Conservation (phyloP, 1,140 invertebrate species). For the Drosophila pachea region DNA sequence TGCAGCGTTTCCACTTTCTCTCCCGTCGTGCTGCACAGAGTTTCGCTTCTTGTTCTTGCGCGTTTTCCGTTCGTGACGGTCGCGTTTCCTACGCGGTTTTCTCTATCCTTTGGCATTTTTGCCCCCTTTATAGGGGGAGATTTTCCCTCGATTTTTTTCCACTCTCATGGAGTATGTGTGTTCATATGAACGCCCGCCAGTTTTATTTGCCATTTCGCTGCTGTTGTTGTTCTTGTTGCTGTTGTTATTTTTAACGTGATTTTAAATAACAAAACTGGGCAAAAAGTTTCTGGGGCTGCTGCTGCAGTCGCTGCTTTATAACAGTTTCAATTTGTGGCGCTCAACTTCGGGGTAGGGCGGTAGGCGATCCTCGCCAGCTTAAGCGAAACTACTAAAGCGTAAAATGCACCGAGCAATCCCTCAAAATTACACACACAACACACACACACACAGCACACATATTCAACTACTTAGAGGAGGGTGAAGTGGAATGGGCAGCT, state of each 20-base stretch:
- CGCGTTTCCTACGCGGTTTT: constrained; percentile 56
- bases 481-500: background rate
- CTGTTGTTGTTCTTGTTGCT: constrained; percentile 53
- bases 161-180: constrained; percentile 2
- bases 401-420: constrained; percentile 38
- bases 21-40: constrained; percentile 14
- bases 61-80: constrained; percentile 46
- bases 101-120: constrained; percentile 52
- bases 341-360: background rate
- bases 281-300: constrained; percentile 33
- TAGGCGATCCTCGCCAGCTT: background rate
- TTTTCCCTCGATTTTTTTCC: constrained; percentile 36
- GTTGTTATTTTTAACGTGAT: constrained; percentile 58
- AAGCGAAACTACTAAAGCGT: constrained; percentile 62
- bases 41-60: constrained; percentile 38
- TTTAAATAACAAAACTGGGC: constrained; percentile 49
- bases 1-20: background rate
- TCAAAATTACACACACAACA: constrained; percentile 48
- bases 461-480: constrained; percentile 4
- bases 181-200: constrained; percentile 39
- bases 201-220: constrained; percentile 62
- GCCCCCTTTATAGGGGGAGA: constrained; percentile 2
- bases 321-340: constrained; percentile 47
- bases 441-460: constrained; percentile 26
- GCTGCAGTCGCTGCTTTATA: constrained; percentile 36